Base-by-base conservation (phyloP, 2,888 invertebrate species). In the Lordiphosa fenestrarum region DNA sequence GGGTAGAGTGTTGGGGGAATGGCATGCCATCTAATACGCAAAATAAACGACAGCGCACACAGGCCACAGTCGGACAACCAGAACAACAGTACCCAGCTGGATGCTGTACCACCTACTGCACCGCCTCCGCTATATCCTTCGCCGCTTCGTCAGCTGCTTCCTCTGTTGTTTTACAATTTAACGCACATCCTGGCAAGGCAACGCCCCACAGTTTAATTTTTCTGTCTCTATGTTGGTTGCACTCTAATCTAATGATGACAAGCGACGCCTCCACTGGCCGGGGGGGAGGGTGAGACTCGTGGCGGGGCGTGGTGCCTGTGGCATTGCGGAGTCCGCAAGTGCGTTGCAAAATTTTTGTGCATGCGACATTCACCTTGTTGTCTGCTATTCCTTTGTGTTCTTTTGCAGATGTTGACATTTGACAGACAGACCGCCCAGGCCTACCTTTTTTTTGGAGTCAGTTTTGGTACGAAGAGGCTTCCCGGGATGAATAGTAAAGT, bases 201-300 rank as follows among this genome's bases (percentile, higher is more conserved):
- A 75, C 76, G 76, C 73, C 73, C 73, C 53, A 42, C 72, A 61
- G 72, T 73, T 73, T 75, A 66, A 73, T 71, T 75, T 74, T 58
- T 63, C 53, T 67, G 49, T 53, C 46, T 52, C 36, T 42, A 38
- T 35, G 47, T 49, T 60, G 35, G 41, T 44, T 66, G 68, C 66
- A 71, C 77, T 69, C 68, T 81, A 81, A 81, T 81, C 81, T 85
- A 81, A 81, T 85, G 81, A 85, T 85, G 85, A 81, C 81, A 85
- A 73, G 85, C 75, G 38, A 69, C 60, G 69, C 73, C 69, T 38
- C 9, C 15, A 23, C 15, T 48, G 21, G n/a, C 7, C n/a, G 33
- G 56, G 15, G n/a, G n/a, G n/a, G n/a, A n/a, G n/a, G n/a, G n/a
- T n/a, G n/a, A 23, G n/a, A 30, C 38, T 13, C 39, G 39, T 33